These are phyloP conservation scores for Halcyon malimbica DNA, from an alignment of 2,113 vertebrate genomes.

Conservation along the genomic window DNA sequence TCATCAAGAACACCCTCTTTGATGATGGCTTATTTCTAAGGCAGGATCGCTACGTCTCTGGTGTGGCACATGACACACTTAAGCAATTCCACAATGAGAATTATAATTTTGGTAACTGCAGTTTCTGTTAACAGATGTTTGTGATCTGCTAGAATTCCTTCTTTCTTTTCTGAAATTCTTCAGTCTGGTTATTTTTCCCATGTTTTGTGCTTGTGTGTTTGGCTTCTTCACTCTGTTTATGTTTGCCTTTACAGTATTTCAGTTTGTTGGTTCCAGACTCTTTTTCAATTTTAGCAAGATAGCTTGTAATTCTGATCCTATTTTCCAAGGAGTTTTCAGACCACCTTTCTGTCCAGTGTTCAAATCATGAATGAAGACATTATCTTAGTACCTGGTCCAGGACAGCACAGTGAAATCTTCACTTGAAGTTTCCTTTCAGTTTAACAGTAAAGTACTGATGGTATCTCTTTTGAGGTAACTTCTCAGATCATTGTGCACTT, in stretches of 20 bases:
- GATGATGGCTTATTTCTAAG: background rate
- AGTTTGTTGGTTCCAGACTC: background rate
- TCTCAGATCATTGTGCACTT: background rate
- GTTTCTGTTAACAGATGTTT: background rate
- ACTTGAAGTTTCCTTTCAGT: background rate
- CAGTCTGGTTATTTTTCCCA: background rate
- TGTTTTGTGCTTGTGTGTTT: background rate
- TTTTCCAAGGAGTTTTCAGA: background rate
- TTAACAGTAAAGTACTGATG: background rate
- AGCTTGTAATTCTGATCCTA: background rate
- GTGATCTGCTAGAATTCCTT: background rate
- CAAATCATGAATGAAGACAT: background rate
- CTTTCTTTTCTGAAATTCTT: background rate
- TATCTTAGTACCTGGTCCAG: background rate
- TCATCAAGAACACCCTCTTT: background rate
- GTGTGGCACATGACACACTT: background rate
- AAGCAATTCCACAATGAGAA: background rate
- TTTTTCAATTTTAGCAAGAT: background rate
- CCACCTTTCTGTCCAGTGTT: background rate
- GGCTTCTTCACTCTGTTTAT: background rate
- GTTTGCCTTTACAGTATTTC: background rate
- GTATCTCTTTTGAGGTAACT: background rate
- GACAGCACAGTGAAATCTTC: background rate
- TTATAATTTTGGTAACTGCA: background rate
- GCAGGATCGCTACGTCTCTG: fast-evolving